Base-by-base conservation (phyloP, 2,797 vertebrate species). In the Eremophila alpestris region DNA sequence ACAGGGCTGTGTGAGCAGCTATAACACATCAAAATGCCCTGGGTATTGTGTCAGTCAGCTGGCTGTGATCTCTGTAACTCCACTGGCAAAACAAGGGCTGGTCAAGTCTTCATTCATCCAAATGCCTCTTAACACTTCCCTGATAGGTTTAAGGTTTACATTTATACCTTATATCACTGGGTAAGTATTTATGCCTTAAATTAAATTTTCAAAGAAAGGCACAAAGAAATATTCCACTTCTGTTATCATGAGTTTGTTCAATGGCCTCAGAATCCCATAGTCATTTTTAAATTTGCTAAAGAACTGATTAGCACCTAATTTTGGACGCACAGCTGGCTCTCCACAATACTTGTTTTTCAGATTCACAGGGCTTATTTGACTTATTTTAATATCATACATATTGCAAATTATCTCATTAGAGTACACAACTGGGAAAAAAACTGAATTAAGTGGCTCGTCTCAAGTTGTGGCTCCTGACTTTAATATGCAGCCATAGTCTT, bases 331-430 rank as follows among this genome's bases (percentile, higher is more conserved):
- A 82, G 46, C 17, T 21, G 48, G 7, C 32, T 90, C 32, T 60
- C 16, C 58, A 41, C 13, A 71, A 23, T 2, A 19, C n/a, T 30
- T 17, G 16, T 75, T 36, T 90, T 60, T 64, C n/a, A 79, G 45
- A 75, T 77, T 89, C 68, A 62, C 14, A 29, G 38, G 23, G 46
- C 9, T 71, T 18, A 68, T 92, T 87, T 64, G 13, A 34, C 45
- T 63, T 36, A 76, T 84, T 95, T 90, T 70, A 91, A 79, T 92
- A 79, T 62, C 63, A 79, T 74, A 51, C 36, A 60, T 67, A 84
- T 75, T 87, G 29, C 34, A 85, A 83, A 87, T 91, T 80, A 64
- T 34, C 43, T 78, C 88, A 48, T 86, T 89, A 91, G n/a, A 65
- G 26, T 71, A 80, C 46, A 91, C 34, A 83, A 15, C 27, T 51